A percentile compares a stretch with the other conserved stretches of the same genome.
These are phyloP conservation scores for Anolis carolinensis DNA, from an alignment of 2,113 vertebrate genomes.

Conservation along the genomic window DNA sequence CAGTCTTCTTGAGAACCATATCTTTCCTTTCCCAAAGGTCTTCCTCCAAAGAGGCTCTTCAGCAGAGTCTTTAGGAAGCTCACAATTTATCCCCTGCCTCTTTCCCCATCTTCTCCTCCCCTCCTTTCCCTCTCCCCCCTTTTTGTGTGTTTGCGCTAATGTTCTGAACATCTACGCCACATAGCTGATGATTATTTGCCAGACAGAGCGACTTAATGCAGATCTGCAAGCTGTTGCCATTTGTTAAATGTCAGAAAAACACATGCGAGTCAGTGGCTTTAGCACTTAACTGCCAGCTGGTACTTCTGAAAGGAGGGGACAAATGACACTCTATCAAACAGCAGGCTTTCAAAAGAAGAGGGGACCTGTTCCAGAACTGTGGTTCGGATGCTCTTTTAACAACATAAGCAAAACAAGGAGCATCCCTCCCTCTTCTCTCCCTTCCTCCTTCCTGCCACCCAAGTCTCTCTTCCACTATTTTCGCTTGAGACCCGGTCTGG, in stretches of 20 bases:
- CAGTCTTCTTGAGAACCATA: background rate
- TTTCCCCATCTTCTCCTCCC: conserved; percentile 69
- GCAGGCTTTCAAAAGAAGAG: conserved; percentile 83
- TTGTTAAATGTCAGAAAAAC: conserved; percentile 90
- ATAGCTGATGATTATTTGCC: conserved; percentile 84
- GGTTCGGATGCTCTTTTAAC: conserved; percentile 79
- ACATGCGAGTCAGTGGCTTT: conserved; percentile 88
- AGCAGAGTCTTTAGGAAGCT: too few relatives aligned
- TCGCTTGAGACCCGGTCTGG: background rate
- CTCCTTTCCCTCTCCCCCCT: conserved; percentile 1
- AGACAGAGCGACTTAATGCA: conserved; percentile 87
- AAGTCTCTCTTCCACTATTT: background rate
- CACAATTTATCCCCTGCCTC: conserved; percentile 75
- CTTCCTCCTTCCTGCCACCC: too few relatives aligned
- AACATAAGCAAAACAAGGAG: conserved; percentile 79
- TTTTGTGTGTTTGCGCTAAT: conserved; percentile 75
- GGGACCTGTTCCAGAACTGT: conserved; percentile 79
- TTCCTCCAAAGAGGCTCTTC: conserved; percentile 20
- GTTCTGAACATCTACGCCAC: conserved; percentile 78
- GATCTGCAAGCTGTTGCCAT: conserved; percentile 89
- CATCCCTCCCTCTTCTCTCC: background rate
- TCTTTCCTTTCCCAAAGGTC: conserved; percentile 45
- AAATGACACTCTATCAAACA: conserved; percentile 87
- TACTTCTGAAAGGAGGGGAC: conserved; percentile 84
- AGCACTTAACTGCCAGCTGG: conserved; percentile 87